Evolutionary conservation across 2,797 vertebrate genomes (phyloP).

Genomic region (Vireo griseus): DNA sequence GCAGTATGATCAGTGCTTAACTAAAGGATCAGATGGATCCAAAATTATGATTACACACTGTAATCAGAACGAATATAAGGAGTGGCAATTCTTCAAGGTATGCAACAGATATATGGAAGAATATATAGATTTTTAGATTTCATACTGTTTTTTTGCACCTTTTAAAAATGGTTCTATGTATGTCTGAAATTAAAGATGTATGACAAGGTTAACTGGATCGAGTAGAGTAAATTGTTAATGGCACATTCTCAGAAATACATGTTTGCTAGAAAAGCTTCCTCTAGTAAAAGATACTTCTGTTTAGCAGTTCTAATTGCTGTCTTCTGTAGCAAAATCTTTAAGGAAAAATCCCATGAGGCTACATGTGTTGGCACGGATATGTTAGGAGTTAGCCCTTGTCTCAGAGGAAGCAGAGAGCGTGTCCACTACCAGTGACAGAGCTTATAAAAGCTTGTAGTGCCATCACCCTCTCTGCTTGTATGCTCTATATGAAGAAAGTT

Average conservation of each 20-base stretch:
- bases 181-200: neutral
- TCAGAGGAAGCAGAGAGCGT: neutral
- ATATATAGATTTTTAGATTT: neutral
- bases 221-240: neutral
- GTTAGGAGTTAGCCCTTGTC: neutral
- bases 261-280: neutral
- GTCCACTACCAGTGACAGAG: neutral
- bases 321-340: neutral
- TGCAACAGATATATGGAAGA: neutral
- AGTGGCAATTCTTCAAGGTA: conserved; percentile 99
- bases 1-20: conserved; percentile 97
- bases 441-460: neutral
- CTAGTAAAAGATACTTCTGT: neutral
- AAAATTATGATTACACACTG: conserved; percentile 92
- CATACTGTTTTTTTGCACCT: neutral
- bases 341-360: neutral
- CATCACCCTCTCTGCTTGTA: neutral
- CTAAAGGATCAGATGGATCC: conserved; percentile 82
- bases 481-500: neutral
- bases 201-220: neutral
- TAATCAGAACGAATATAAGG: conserved; percentile 87
- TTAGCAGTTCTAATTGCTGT: neutral
- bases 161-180: neutral
- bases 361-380: neutral
- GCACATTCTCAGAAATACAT: neutral